Evolutionary conservation across 2,113 vertebrate genomes (phyloP).

Genomic region (Limnothrissa miodon): DNA sequence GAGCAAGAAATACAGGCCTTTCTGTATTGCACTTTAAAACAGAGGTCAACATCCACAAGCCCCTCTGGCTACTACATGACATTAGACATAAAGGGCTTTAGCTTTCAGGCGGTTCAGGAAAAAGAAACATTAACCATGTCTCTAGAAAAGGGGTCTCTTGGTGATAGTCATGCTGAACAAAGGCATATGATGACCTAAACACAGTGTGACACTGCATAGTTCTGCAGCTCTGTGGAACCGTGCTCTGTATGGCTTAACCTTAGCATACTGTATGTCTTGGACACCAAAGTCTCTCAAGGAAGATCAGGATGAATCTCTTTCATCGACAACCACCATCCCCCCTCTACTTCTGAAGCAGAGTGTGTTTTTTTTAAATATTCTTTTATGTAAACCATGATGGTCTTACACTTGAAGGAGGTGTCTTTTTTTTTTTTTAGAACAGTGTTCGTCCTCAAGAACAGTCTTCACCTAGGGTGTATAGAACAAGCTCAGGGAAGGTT

Average conservation of each 20-base stretch:
- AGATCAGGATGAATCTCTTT: neutral
- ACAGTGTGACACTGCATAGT: conserved; percentile 11
- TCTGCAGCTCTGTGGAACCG: neutral
- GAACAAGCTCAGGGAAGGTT: neutral
- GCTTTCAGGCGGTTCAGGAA: neutral
- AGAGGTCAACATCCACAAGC: too few relatives aligned
- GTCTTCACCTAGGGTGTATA: neutral
- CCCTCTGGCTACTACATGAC: neutral
- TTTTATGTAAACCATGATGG: neutral
- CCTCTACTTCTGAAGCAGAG: neutral
- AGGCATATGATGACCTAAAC: neutral
- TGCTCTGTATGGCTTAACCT: neutral
- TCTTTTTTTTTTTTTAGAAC: neutral
- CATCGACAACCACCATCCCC: neutral
- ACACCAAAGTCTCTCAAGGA: neutral
- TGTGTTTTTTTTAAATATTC: neutral
- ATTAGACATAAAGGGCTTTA: neutral
- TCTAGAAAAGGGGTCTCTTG: neutral
- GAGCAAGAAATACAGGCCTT: neutral
- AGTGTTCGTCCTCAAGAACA: neutral
- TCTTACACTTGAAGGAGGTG: neutral
- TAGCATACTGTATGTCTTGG: neutral
- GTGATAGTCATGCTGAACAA: neutral
- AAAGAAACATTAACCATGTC: neutral
- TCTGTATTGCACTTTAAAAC: neutral